Base-by-base conservation (phyloP, 1,140 invertebrate genomes). In the Hirudo medicinalis region DNA sequence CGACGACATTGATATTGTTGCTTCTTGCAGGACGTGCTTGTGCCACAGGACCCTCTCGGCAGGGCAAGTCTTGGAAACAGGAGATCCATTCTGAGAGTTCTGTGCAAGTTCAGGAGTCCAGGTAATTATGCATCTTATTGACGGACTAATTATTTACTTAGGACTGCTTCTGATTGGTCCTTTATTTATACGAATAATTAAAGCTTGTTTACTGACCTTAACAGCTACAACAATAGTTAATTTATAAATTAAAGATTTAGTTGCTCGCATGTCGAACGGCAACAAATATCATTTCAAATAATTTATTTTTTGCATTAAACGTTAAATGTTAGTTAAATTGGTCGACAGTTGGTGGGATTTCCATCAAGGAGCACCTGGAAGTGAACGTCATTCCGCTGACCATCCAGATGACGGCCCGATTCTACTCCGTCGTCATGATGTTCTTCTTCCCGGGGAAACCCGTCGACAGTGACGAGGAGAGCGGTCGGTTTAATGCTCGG, bases 341-440 rank as follows among this genome's bases (percentile, higher is more conserved):
- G 17, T 29, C 75, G 77, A 89, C 92, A 25, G 94, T 98, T 53
- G 94, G 92, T 63, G 96, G 95, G 0, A 99, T 99, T 75, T 91
- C 92, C 0, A 91, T 99, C 0, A 98, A 98, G 80, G 95, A 98
- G 79, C 94, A 98, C 83, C 95, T 99, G 81, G 94, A 97, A 83
- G 92, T 95, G 55, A 95, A 94, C 83, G 71, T 73, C n/a, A 55
- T 40, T 17, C 81, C 81, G 0, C 73, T 81, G 15, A 78, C 79
- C 67, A 83, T 84, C 67, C 78, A 90, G 87, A 83, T 99, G 49
- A 99, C 94, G 0, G 94, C 95, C 81, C 92, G 95, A 79, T 97
- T 99, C 81, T 98, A 94, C 83, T 92, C 91, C 78, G 96, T 91
- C 17, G 94, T 99, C 89, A 86, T 98, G 76, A 92, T 90, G 79